These are phyloP conservation scores for Entosphenus tridentatus DNA, from an alignment of 2,113 vertebrate genomes.

Conservation along the genomic window DNA sequence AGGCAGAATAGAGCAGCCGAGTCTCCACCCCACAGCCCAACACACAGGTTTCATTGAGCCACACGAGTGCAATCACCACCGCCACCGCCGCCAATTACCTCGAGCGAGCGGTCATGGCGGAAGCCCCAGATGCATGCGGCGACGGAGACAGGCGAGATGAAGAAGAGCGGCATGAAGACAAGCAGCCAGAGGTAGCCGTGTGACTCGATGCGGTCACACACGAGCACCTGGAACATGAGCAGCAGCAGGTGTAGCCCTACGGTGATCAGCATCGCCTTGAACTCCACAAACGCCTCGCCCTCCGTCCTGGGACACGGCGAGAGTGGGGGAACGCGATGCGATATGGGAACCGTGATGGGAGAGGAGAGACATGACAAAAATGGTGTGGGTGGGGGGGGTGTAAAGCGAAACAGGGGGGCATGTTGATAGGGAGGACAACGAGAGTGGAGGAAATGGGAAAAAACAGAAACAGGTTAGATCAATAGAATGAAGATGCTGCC, in stretches of 20 bases:
- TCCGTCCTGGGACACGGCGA: slow-evolving; percentile 39
- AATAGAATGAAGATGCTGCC: no score
- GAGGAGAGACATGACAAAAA: no score
- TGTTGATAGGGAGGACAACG: no score
- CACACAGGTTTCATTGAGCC: no score
- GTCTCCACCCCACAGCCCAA: no score
- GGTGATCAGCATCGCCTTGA: slow-evolving; percentile 91
- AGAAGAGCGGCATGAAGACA: slow-evolving; percentile 95
- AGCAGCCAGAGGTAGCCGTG: slow-evolving; percentile 75
- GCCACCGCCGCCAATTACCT: slow-evolving; percentile 28
- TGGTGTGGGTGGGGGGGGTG: no score
- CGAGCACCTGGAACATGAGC: slow-evolving; percentile 86
- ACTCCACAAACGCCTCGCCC: slow-evolving; percentile 94
- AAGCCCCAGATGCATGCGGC: slow-evolving; percentile 97
- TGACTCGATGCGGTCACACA: slow-evolving; percentile 67
- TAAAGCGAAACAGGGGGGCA: no score
- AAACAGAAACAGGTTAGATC: no score
- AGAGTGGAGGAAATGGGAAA: no score
- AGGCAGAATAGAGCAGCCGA: no score
- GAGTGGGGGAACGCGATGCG: background rate
- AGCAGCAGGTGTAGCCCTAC: slow-evolving; percentile 82
- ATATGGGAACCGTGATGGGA: no score
- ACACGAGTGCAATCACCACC: no score
- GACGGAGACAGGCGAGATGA: slow-evolving; percentile 83
- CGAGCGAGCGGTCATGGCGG: slow-evolving; percentile 76